phyloP scores from a whole-genome alignment of 23 tunicate genomes.

The Halocynthia roretzi region DNA sequence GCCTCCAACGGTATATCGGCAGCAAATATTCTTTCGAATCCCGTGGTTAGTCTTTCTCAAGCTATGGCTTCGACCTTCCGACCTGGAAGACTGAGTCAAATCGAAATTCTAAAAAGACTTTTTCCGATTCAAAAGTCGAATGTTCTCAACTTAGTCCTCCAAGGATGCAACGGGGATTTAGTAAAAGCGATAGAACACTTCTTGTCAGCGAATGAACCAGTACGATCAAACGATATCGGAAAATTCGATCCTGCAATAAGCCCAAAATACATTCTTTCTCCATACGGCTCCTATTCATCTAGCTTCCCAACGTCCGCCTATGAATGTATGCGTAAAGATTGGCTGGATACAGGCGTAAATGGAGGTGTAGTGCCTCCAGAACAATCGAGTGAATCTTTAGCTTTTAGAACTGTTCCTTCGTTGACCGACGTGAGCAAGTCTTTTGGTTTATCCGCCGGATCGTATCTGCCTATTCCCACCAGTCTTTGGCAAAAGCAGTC shows the following conservation, averaged over 20 bases:
- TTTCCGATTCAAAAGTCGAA: slow-evolving; percentile 64
- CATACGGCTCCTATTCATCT: background rate
- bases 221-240: background rate
- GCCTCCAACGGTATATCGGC: too few relatives aligned
- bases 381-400: too few relatives aligned
- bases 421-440: too few relatives aligned
- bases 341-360: background rate
- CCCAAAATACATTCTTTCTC: background rate
- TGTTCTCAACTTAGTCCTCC: slow-evolving; percentile 66
- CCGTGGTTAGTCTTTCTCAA: slow-evolving; percentile 15
- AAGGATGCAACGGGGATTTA: slow-evolving; percentile 89
- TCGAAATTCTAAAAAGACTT: slow-evolving; percentile 65
- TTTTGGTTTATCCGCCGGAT: too few relatives aligned
- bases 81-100: slow-evolving; percentile 63
- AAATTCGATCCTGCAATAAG: background rate
- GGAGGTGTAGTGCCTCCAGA: background rate
- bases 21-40: too few relatives aligned
- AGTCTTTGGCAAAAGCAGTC: background rate
- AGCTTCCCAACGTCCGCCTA: background rate
- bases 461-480: background rate
- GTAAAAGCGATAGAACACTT: slow-evolving; percentile 95
- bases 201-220: slow-evolving; percentile 63
- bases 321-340: background rate
- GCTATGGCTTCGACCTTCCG: slow-evolving; percentile 56
- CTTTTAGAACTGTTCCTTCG: too few relatives aligned